Evolutionary conservation across 1,140 invertebrate species (phyloP), one percentile per base, ranked within the genome.

Genomic region (Sitodiplosis mosellana): DNA sequence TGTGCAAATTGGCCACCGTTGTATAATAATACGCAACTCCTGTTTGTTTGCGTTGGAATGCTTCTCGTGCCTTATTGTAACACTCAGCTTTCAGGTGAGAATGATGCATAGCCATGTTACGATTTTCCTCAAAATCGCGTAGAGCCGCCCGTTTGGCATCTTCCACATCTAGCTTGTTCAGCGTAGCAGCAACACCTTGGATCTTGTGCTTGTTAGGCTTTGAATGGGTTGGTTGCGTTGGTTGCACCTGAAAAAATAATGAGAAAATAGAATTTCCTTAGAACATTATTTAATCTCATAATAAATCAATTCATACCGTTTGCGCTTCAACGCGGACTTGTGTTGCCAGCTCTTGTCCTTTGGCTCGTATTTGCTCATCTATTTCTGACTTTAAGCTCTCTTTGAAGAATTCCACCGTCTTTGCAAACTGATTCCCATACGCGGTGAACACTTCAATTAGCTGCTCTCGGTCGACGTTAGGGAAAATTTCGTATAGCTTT

Each of bases 11-110:
- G 11, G 83, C 81, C 53, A 85, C 62, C 45, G 78, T 67, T 0
- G 77, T 76, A 57, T 83, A 87, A 64, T 80, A 86, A 0, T 69
- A 59, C 0, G 83, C 82, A 0, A 79, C 78, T 48, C 71, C 65
- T 11, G 69, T 66, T 63, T 78, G 78, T 7, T 78, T 77, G 21
- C 68, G 66, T 12, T 69, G 63, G 53, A 74, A 67, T n/a, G 75
- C 77, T 20, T 76, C 70, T 41, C 75, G 68, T 3, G 82, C 82
- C 60, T 84, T 83, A 41, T 74, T 55, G 50, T 77, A 75, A 56
- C 76, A 75, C 45, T 78, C 68, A 2, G 59, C 61, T 47, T 60
- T 55, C 1, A 64, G 22, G 27, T 64, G 61, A 33, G 57, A 52
- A 38, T 64, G 61, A 49, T 63, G 61, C 12, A 60, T 61, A 19